phyloP scores from a whole-genome alignment of 2,888 invertebrate genomes.

The Ctena decussata region DNA sequence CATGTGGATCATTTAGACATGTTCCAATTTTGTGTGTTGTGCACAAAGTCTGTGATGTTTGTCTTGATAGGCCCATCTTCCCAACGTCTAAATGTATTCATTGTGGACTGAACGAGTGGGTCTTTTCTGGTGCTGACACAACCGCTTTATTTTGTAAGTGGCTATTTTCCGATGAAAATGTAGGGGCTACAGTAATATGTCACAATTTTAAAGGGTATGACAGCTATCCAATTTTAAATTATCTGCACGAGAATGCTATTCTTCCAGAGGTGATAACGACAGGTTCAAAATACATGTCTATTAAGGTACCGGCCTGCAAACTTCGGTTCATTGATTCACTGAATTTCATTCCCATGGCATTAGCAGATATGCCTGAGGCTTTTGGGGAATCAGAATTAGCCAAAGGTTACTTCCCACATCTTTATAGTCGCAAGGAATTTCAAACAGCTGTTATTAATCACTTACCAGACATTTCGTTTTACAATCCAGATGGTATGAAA shows the following conservation, averaged over 20 bases:
- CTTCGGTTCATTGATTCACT: not conserved
- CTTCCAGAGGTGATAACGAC: not conserved
- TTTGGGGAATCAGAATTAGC: not conserved
- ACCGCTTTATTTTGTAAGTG: not conserved
- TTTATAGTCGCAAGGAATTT: not conserved
- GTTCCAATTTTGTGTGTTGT: not conserved
- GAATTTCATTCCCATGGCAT: not conserved
- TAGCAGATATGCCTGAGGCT: not conserved
- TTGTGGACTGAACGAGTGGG: constrained; percentile 44
- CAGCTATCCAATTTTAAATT: not conserved
- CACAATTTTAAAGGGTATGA: not conserved
- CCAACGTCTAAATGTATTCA: not conserved
- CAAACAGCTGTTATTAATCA: not conserved
- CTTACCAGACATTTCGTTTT: not conserved
- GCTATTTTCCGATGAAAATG: not conserved
- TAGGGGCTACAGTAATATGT: not conserved
- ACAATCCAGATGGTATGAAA: not conserved
- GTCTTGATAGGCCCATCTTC: constrained; percentile 3
- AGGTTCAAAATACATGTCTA: not conserved
- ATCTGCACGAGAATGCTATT: not conserved
- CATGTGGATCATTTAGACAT: constrained; percentile 16
- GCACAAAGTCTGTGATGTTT: constrained; percentile 11
- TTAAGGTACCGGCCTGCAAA: not conserved
- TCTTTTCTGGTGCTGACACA: constrained; percentile 29
- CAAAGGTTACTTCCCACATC: not conserved